Base-by-base conservation (phyloP, 2,888 invertebrate genomes). In the Noctuana brunneofusca region DNA sequence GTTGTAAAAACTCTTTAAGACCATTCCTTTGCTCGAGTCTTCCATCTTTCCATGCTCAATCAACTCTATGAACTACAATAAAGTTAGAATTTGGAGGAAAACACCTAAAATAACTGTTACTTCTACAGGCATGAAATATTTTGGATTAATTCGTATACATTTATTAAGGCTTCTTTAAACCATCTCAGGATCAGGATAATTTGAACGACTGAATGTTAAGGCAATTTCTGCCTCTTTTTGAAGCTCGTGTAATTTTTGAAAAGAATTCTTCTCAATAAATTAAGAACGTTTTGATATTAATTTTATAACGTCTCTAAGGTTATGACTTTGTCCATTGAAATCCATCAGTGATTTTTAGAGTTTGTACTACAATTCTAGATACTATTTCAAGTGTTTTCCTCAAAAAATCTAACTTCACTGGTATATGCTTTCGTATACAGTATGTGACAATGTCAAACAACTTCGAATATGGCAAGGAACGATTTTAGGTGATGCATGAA, bases 41-140 rank as follows among this genome's bases (percentile, higher is more conserved):
- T 89, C 88, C 88, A 86, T 69, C 73, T 75, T 69, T 67, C 78
- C 75, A 73, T 81, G 80, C 78, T 86, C 86, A 85, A 70, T 67
- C 63, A 46, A 71, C 67, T n/a, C n/a, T 71, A 68, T 67, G 56
- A 58, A 65, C 62, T 64, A 55, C 63, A 65, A 41, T 59, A 63
- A 20, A 50, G 52, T 58, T 22, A 53, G 38, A 64, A 64, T 62
- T 58, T 59, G 65, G 69, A 72, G 30, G 50, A 62, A 62, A 62
- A 41, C 30, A 30, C 48, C 22, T 62, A 9, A 30, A 32, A 43
- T 30, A 52, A 11, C 11, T 11, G 48, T n/a, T n/a, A 16, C 14
- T 18, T 43, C 16, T 30, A 30, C 9, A 6, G 6, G 1, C 9
- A 30, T 6, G 5, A 8, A 8, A 9, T 30, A 30, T 30, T 4